Base-by-base conservation (phyloP, 2,888 invertebrate genomes). In the Caenorhabditis uteleia region DNA sequence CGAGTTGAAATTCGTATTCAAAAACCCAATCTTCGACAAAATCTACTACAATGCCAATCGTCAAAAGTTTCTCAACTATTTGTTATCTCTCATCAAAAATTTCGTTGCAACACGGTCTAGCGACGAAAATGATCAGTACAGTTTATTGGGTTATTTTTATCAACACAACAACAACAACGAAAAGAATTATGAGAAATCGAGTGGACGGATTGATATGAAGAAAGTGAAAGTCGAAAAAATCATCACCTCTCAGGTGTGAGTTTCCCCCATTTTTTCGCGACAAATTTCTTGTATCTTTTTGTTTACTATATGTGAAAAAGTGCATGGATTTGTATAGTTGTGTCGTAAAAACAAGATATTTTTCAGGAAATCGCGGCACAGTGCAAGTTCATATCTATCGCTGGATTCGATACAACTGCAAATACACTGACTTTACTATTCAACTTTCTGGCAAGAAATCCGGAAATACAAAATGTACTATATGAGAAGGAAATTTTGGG, bases 391-490 rank as follows among this genome's bases (percentile, higher is more conserved):
- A 45, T 77, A 8, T 74, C 77, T 0, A 71, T 75, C 1, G 77
- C 77, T n/a, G 77, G 77, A n/a, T 77, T 77, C 34, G 77, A 77
- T 40, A 77, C 77, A 14, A 77, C 77, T 29, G 70, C 77, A 10
- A 77, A 77, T 26, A 75, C 77, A 8, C 50, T 77, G 38, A 62
- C 74, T 7, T 54, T 70, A 14, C 36, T 68, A 2, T 73, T 65
- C 54, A 55, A 70, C 18, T 61, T 75, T n/a, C 45, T 75, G 33
- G 70, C 75, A n/a, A 51, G 64, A 27, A 62, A 72, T 47, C 68
- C 58, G 6, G 50, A 65, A 4, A 39, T 66, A 12, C 68, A 68
- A 49, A 50, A 56, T 2, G 5, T 38, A 23, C 33, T 64, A 1
- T 58, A 39, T 23, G 26, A 59, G 20, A 27, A 23, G 0, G 62